phyloP scores from a whole-genome alignment of 1,140 invertebrate genomes.

The Neomicropteryx cornuta region DNA sequence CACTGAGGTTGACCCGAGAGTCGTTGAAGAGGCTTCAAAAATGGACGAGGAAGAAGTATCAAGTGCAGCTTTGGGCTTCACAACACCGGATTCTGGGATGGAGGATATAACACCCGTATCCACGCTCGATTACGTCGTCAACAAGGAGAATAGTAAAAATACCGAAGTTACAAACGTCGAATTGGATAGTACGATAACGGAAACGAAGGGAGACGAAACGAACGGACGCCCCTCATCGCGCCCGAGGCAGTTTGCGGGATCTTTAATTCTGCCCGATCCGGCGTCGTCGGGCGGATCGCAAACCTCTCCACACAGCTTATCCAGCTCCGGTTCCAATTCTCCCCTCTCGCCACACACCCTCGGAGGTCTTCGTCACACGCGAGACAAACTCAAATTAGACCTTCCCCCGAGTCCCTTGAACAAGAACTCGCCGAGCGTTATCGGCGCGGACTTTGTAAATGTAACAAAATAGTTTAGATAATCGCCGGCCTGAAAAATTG shows the following conservation, averaged over 20 bases:
- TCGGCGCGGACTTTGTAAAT: too few species aligned
- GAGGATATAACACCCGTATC: slow-evolving; percentile 44
- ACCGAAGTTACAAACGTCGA: slow-evolving; percentile 23
- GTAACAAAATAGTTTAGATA: too few species aligned
- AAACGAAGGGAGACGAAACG: slow-evolving; percentile 17
- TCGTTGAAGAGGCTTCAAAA: too few species aligned
- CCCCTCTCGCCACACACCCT: slow-evolving; percentile 34
- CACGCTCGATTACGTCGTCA: slow-evolving; percentile 17
- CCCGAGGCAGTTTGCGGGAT: slow-evolving; percentile 7
- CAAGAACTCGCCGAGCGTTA: slow-evolving; percentile 10
- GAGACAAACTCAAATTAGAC: slow-evolving; percentile 60
- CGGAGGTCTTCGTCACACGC: slow-evolving; percentile 61
- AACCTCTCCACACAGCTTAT: slow-evolving; percentile 24
- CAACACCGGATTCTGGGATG: slow-evolving; percentile 45
- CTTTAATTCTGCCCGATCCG: slow-evolving; percentile 11
- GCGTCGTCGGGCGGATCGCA: slow-evolving; percentile 17
- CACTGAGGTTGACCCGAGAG: too few species aligned
- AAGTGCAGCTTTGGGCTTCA: slow-evolving; percentile 29
- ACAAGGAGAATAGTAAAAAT: too few species aligned
- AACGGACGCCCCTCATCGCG: neutral
- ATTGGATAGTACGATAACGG: slow-evolving; percentile 16
- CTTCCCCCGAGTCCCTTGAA: slow-evolving; percentile 41
- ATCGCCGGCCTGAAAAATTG: too few species aligned
- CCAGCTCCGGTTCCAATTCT: slow-evolving; percentile 29
- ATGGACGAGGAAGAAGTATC: neutral